phyloP scores from a whole-genome alignment of 1,140 invertebrate species.

The Ips typographus region DNA sequence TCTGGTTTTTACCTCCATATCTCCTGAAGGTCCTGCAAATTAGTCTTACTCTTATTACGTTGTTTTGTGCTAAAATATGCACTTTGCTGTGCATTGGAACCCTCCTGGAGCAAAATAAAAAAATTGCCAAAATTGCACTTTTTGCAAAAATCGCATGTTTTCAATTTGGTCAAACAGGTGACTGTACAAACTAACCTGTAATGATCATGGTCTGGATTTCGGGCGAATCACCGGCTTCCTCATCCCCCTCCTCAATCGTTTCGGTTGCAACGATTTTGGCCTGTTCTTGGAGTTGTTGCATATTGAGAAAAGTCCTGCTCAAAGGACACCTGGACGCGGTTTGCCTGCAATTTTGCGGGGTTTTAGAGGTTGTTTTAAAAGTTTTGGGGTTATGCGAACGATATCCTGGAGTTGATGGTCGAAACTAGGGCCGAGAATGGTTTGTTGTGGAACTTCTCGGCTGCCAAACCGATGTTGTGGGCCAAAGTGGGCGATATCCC shows the following conservation, averaged over 20 bases:
- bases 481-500: conserved; percentile 50
- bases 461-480: conserved; percentile 50
- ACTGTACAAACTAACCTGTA: conserved; percentile 20
- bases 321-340: conserved; percentile 44
- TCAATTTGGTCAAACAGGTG: too few species aligned
- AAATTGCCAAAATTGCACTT: too few species aligned
- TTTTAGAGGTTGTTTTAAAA: neutral
- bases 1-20: conserved; percentile 39
- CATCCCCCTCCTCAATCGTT: conserved; percentile 39
- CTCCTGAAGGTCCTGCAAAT: conserved; percentile 41
- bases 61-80: too few species aligned
- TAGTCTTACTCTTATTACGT: neutral
- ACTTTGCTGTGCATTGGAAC: too few species aligned
- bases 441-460: conserved; percentile 44
- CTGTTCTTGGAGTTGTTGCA: conserved; percentile 47
- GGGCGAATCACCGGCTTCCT: conserved; percentile 23
- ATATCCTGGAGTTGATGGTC: conserved; percentile 42
- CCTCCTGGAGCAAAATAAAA: too few species aligned
- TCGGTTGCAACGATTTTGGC: conserved; percentile 47
- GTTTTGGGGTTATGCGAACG: conserved; percentile 16
- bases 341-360: conserved; percentile 24
- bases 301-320: conserved; percentile 41
- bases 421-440: conserved; percentile 45
- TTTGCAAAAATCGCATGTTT: too few species aligned
- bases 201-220: conserved; percentile 33